These are phyloP conservation scores for Phrynocephalus versicolor DNA, from an alignment of 2,113 vertebrate genomes.

Conservation along the genomic window DNA sequence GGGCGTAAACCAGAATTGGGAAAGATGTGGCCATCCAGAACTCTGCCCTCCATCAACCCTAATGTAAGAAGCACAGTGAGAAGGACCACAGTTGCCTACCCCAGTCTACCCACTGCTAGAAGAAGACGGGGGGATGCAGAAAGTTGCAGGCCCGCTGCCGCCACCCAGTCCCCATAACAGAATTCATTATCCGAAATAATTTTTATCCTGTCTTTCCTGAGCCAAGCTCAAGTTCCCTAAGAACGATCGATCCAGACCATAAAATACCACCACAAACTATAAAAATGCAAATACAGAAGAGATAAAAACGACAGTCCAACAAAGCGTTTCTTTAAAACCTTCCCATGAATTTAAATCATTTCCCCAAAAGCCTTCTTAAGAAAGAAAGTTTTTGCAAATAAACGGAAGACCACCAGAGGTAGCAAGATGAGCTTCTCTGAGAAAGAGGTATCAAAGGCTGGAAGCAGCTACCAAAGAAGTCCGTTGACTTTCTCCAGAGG, in stretches of 20 bases:
- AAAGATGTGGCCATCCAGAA: no score
- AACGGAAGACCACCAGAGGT: no score
- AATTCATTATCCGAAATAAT: background rate
- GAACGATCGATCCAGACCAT: background rate
- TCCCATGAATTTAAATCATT: background rate
- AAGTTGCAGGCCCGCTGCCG: background rate
- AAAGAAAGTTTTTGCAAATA: background rate
- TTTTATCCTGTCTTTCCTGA: background rate
- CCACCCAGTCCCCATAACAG: background rate
- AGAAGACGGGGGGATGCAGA: background rate
- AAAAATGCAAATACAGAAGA: background rate
- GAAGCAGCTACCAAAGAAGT: background rate
- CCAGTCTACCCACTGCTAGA: background rate
- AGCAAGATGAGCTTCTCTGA: background rate
- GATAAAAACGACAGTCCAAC: background rate
- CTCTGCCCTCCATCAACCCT: no score
- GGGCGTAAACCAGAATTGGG: no score
- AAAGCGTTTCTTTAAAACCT: background rate
- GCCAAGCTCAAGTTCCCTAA: background rate
- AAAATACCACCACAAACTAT: background rate
- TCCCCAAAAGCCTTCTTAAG: background rate
- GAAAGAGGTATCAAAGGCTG: background rate
- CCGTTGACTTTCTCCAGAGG: background rate
- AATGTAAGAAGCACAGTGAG: no score
- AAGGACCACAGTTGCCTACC: no score